Evolutionary conservation across 2,113 vertebrate species (phyloP).

Genomic region (Psammodynastes pulverulentus): DNA sequence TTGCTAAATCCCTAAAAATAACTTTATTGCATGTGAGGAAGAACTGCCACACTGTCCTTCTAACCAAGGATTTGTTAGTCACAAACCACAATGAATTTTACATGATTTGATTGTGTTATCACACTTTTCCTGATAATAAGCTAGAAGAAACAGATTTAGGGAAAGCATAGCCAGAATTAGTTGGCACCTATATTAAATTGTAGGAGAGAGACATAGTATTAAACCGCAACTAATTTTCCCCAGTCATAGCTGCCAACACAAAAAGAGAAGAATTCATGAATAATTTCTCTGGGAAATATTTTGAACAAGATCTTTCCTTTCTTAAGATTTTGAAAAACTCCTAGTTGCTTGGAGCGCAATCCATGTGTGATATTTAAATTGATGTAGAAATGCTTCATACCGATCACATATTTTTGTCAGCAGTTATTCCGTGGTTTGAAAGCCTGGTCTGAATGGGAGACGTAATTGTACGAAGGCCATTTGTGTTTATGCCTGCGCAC

Average conservation of each 20-base stretch:
- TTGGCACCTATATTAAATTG: neutral
- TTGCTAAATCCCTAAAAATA: neutral
- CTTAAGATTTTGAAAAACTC: neutral
- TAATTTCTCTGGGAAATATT: neutral
- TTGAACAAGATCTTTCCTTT: neutral
- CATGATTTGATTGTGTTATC: neutral
- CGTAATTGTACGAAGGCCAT: neutral
- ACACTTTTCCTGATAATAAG: neutral
- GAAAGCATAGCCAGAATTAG: neutral
- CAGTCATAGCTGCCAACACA: neutral
- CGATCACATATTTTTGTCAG: neutral
- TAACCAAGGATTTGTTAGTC: neutral
- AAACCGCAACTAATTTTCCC: neutral
- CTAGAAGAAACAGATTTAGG: neutral
- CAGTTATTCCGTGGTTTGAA: neutral
- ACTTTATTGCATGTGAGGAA: neutral
- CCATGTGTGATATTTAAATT: neutral
- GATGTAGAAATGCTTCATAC: slow-evolving; percentile 2
- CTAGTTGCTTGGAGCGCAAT: neutral
- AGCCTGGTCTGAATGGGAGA: neutral
- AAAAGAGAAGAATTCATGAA: neutral
- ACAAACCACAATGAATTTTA: neutral
- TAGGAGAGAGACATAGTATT: neutral
- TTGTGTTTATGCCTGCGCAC: neutral
- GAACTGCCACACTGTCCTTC: neutral